A percentile compares a stretch with the other conserved stretches of the same genome.
These are phyloP conservation scores for Ondatra zibethicus DNA, from an alignment of 2,113 vertebrate species.

Conservation along the genomic window DNA sequence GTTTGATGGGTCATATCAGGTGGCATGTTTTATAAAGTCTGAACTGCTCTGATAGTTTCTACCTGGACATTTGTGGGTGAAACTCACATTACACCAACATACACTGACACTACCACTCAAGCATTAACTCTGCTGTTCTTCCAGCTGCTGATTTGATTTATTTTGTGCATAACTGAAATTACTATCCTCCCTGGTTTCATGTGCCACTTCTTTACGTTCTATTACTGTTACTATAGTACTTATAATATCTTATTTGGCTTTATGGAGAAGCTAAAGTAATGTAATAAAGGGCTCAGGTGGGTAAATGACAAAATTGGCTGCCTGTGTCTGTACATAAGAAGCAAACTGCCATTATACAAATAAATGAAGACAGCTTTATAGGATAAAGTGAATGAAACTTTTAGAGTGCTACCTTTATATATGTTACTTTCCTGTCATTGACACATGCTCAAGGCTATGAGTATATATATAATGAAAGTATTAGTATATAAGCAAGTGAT, in stretches of 20 bases:
- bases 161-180: not conserved
- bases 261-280: not conserved
- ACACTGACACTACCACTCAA: not conserved
- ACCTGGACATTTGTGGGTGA: not conserved
- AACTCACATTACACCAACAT: not conserved
- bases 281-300: constrained; percentile 14
- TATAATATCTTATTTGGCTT: not conserved
- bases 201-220: not conserved
- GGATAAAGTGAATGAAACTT: constrained; percentile 74
- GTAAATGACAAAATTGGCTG: constrained; percentile 49
- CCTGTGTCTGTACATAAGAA: constrained; percentile 38
- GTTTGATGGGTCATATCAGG: not conserved
- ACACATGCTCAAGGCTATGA: constrained; percentile 66
- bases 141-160: not conserved
- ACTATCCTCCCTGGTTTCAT: not conserved
- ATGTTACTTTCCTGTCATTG: constrained; percentile 54
- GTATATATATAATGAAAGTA: constrained; percentile 75
- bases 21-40: not conserved
- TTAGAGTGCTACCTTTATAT: constrained; percentile 65
- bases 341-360: constrained; percentile 78
- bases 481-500: constrained; percentile 70
- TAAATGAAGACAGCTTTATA: constrained; percentile 79
- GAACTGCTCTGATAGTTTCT: not conserved
- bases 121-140: not conserved
- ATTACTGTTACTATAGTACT: not conserved